Conservation (phyloP, 2,797 vertebrate species). For the Sebastes hopkinsi region DNA sequence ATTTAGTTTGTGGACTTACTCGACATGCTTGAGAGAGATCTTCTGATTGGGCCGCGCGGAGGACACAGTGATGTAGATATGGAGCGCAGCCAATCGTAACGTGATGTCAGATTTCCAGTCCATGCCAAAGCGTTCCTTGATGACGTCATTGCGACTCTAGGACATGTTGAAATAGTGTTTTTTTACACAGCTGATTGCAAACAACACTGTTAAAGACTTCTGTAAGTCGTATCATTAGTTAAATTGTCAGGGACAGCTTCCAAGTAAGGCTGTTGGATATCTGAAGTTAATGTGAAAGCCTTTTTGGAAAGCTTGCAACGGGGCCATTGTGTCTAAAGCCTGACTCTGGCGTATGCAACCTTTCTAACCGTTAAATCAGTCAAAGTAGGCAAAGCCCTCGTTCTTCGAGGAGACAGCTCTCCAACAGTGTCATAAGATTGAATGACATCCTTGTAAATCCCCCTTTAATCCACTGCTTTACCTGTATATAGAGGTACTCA, state of each 20-base stretch:
- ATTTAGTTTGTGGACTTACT: slow-evolving; percentile 86
- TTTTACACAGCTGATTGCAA: background rate
- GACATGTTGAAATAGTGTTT: slow-evolving; percentile 23
- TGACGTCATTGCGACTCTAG: slow-evolving; percentile 98
- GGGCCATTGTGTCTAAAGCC: background rate
- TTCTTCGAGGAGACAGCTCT: slow-evolving; percentile 10
- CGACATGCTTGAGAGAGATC: slow-evolving; percentile 97
- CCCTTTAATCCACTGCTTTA: slow-evolving; percentile 63
- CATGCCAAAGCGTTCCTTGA: slow-evolving; percentile 94
- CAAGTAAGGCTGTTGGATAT: background rate
- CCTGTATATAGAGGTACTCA: slow-evolving; percentile 99
- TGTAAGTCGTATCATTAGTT: background rate
- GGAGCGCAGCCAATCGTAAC: slow-evolving; percentile 93
- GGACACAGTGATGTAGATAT: slow-evolving; percentile 98
- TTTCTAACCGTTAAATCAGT: slow-evolving; percentile 4
- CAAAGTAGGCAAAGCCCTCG: slow-evolving; percentile 3
- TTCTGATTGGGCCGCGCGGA: slow-evolving; percentile 96
- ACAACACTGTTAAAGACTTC: background rate
- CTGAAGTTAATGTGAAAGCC: background rate
- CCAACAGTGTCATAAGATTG: slow-evolving; percentile 14
- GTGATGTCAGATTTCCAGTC: slow-evolving; percentile 96
- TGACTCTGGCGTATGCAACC: background rate
- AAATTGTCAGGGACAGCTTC: background rate
- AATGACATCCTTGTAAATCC: slow-evolving; percentile 37
- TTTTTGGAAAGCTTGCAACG: slow-evolving; percentile 13